Percentiles rank a stretch among this genome's conserved stretches.
Evolutionary conservation across 2,113 vertebrate species (phyloP).

Genomic region (Quiscalus mexicanus): DNA sequence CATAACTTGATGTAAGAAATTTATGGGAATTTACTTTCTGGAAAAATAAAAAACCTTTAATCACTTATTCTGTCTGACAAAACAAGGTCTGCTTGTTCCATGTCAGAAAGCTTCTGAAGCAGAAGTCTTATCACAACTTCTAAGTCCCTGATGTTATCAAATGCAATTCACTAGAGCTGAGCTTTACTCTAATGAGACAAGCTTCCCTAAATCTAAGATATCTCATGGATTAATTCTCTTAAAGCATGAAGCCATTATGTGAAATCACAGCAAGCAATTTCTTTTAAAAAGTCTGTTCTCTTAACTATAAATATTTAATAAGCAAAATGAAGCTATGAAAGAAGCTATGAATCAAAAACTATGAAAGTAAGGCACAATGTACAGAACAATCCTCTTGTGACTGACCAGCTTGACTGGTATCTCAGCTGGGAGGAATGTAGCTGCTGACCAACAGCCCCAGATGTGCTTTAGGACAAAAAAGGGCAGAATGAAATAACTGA

Average conservation of each 20-base stretch:
- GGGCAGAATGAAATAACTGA: background rate
- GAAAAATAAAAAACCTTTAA: conserved; percentile 8
- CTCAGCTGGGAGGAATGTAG: background rate
- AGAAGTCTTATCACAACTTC: background rate
- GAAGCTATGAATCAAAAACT: background rate
- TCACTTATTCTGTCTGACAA: background rate
- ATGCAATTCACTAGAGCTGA: background rate
- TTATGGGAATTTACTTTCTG: background rate
- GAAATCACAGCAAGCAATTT: conserved; percentile 12
- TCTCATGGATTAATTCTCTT: conserved; percentile 22
- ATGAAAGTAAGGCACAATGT: background rate
- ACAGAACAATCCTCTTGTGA: background rate
- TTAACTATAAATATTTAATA: background rate
- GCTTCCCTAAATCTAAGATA: background rate
- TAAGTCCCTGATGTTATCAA: background rate
- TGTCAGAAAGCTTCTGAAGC: background rate
- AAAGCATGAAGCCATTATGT: background rate
- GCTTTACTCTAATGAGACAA: background rate
- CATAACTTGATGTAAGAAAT: background rate
- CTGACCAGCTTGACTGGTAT: background rate
- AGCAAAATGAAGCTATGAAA: background rate
- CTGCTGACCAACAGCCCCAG: background rate
- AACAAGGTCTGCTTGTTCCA: background rate
- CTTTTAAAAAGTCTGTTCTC: background rate
- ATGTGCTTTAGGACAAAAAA: background rate